Percentiles rank a stretch among this genome's conserved stretches.
Evolutionary conservation across 2,113 vertebrate genomes (phyloP).

Genomic region (Pomatorhinus ruficollis): DNA sequence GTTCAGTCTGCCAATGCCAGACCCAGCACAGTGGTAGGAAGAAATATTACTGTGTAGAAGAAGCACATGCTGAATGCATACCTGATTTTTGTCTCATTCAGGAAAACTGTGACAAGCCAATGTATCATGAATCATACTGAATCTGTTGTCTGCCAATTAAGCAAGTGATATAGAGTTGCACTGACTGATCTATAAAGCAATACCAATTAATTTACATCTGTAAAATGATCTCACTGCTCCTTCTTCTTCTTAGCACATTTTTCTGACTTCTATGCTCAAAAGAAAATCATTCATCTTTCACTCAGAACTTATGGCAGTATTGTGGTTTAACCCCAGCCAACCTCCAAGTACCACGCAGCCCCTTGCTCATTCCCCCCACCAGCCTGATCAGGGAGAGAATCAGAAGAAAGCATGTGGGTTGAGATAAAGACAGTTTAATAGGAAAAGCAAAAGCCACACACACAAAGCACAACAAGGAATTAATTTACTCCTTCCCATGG

Average conservation of each 20-base stretch:
- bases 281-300: neutral
- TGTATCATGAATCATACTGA: neutral
- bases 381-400: rapidly evolving
- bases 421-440: neutral
- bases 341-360: neutral
- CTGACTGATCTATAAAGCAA: neutral
- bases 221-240: neutral
- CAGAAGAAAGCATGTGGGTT: neutral
- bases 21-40: neutral
- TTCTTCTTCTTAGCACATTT: neutral
- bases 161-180: neutral
- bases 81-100: neutral
- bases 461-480: neutral
- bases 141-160: neutral
- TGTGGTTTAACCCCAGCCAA: neutral
- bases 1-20: neutral
- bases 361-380: rapidly evolving
- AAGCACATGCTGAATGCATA: neutral
- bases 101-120: neutral
- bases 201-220: neutral
- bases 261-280: neutral
- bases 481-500: neutral
- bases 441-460: neutral
- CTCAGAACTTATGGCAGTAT: neutral
- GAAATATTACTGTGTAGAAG: neutral